A percentile compares a stretch with the other conserved stretches of the same genome.
phyloP scores from a whole-genome alignment of 2,888 invertebrate genomes.

The Diabrotica balteata region DNA sequence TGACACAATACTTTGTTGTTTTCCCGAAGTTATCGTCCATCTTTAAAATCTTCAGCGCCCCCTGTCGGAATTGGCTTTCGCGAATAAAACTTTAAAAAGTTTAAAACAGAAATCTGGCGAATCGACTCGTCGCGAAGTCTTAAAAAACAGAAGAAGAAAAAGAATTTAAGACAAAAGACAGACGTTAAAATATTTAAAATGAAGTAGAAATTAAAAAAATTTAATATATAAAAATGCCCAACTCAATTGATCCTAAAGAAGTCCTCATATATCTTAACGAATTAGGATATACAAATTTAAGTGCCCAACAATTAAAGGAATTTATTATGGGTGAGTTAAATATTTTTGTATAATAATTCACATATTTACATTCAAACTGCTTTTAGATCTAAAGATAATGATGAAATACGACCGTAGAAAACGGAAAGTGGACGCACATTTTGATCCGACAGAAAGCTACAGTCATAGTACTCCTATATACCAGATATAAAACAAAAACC shows the following conservation, averaged over 20 bases:
- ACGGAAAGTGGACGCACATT: conserved; percentile 40
- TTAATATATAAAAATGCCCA: conserved; percentile 43
- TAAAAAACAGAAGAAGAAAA: too few relatives aligned
- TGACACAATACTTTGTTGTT: too few relatives aligned
- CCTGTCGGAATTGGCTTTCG: too few relatives aligned
- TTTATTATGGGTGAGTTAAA: conserved; percentile 74
- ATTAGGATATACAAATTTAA: conserved; percentile 78
- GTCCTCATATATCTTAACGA: conserved; percentile 77
- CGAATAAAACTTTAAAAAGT: too few relatives aligned
- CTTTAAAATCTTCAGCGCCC: too few relatives aligned
- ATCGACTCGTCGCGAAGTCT: too few relatives aligned
- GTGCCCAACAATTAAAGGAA: conserved; percentile 76
- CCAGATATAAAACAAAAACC: background rate
- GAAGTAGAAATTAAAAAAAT: background rate
- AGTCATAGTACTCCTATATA: conserved; percentile 2
- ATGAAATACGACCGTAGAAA: conserved; percentile 67
- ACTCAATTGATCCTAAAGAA: conserved; percentile 72
- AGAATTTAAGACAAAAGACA: background rate
- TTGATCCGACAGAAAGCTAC: conserved; percentile 3
- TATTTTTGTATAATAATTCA: background rate
- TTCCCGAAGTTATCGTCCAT: too few relatives aligned
- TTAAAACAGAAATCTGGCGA: too few relatives aligned
- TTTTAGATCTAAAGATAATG: conserved; percentile 70
- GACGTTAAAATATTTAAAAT: conserved; percentile 1
- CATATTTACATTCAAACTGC: background rate